Base-by-base conservation (phyloP, 2,888 invertebrate species). In the Embidobia sp. region DNA sequence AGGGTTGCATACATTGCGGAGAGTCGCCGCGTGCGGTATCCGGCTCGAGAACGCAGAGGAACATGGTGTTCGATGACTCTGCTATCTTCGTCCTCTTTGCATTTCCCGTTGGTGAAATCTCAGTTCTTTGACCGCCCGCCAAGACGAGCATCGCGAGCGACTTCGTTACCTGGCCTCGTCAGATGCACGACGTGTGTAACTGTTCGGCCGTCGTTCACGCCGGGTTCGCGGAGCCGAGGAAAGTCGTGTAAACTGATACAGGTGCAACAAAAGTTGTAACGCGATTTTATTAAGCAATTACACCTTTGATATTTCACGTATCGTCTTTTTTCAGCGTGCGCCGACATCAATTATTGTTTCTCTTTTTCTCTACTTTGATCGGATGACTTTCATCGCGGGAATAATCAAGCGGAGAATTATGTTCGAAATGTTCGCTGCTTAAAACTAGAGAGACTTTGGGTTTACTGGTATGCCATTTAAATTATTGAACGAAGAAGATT, bases 301-400 rank as follows among this genome's bases (percentile, higher is more conserved):
- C 31, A 42, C 57, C 29, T 31, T 44, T 57, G 57, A 57, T 57
- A 57, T 61, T 61, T 61, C 61, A 61, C 61, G 46, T 46, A 46
- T 35, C 5, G 11, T 27, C 16, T 33, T 55, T 42, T 42, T 42
- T 57, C 42, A 42, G 15, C 3, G 4, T 19, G 16, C 8, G 37
- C 53, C 37, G 35, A 40, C 40, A 16, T 53, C 37, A 26, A 26
- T 53, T 37, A 37, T 33, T 33, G 19, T 6, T 3, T 5, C 31
- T 33, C n/a, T n/a, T n/a, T n/a, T n/a, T n/a, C n/a, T n/a, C n/a
- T n/a, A n/a, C n/a, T n/a, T n/a, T n/a, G n/a, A n/a, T n/a, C n/a
- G n/a, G n/a, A n/a, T n/a, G n/a, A n/a, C n/a, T n/a, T n/a, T n/a
- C n/a, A n/a, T n/a, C n/a, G n/a, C n/a, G n/a, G n/a, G n/a, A n/a